phyloP scores from a whole-genome alignment of 2,888 invertebrate species.

The Cerastoderma edule region DNA sequence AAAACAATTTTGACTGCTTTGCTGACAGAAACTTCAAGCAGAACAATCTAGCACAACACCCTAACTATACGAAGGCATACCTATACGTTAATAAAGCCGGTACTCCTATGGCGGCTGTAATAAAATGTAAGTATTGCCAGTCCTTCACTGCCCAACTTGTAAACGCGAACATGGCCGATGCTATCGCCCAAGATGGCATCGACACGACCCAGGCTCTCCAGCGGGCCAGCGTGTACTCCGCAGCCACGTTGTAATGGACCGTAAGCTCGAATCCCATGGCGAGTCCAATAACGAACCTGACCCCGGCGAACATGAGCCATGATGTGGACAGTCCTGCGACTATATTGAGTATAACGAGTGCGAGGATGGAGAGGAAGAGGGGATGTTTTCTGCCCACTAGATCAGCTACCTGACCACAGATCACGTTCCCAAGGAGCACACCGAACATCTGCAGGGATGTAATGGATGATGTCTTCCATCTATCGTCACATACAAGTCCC shows the following conservation, averaged over 20 bases:
- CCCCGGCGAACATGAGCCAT: slow-evolving; percentile 56
- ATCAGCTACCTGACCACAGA: slow-evolving; percentile 55
- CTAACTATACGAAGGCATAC: no score
- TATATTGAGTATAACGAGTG: slow-evolving; percentile 28
- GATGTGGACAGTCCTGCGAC: slow-evolving; percentile 44
- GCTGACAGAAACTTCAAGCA: no score
- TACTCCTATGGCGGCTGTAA: slow-evolving; percentile 49
- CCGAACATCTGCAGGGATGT: slow-evolving; percentile 59
- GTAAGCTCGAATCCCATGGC: slow-evolving; percentile 47
- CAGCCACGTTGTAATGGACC: slow-evolving; percentile 38
- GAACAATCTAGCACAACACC: no score
- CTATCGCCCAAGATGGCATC: slow-evolving; percentile 62
- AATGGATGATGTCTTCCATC: slow-evolving; percentile 45
- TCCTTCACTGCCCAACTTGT: slow-evolving; percentile 53
- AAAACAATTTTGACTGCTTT: no score
- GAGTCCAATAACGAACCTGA: slow-evolving; percentile 56
- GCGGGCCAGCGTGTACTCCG: slow-evolving; percentile 60
- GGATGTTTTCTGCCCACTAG: slow-evolving; percentile 59
- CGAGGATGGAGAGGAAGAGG: slow-evolving; percentile 30
- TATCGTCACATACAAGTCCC: slow-evolving; percentile 50
- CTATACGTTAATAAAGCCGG: slow-evolving; percentile 58
- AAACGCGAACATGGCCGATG: slow-evolving; percentile 51
- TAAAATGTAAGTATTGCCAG: slow-evolving; percentile 63
- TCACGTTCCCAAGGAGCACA: slow-evolving; percentile 48
- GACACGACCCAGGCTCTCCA: slow-evolving; percentile 62